phyloP scores from a whole-genome alignment of 2,888 invertebrate genomes.

The Macaria liturata region DNA sequence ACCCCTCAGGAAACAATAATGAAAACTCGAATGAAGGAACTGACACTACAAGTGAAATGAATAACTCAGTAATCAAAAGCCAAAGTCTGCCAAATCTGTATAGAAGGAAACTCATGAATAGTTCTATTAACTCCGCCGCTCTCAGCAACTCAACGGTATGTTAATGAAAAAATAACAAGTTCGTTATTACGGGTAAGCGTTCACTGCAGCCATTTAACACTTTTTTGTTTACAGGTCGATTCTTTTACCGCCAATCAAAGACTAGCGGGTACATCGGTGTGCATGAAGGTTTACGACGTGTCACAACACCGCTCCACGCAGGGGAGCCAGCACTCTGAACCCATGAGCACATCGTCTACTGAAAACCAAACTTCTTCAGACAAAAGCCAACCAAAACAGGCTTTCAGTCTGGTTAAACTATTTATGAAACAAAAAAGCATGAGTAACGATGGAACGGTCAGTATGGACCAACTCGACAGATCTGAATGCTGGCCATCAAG shows the following conservation, averaged over 20 bases:
- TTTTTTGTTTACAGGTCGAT: slow-evolving; percentile 69
- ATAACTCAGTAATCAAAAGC: slow-evolving; percentile 86
- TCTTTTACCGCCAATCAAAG: slow-evolving; percentile 77
- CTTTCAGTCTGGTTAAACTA: slow-evolving; percentile 89
- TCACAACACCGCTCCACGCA: slow-evolving; percentile 70
- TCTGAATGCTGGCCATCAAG: slow-evolving; percentile 91
- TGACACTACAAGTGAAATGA: slow-evolving; percentile 83
- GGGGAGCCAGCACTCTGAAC: slow-evolving; percentile 77
- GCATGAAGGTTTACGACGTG: slow-evolving; percentile 79
- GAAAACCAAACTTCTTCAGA: slow-evolving; percentile 77
- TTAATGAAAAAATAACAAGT: slow-evolving; percentile 40
- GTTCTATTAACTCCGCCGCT: slow-evolving; percentile 80
- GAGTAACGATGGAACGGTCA: slow-evolving; percentile 89
- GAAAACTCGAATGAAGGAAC: slow-evolving; percentile 81
- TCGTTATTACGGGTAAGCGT: slow-evolving; percentile 31
- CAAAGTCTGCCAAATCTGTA: slow-evolving; percentile 91
- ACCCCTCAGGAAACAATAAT: slow-evolving; percentile 91
- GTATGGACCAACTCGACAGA: slow-evolving; percentile 88
- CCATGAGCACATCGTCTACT: slow-evolving; percentile 80
- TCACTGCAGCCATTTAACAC: slow-evolving; percentile 38
- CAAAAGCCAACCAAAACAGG: slow-evolving; percentile 85
- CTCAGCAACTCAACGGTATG: slow-evolving; percentile 89
- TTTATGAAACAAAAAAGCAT: slow-evolving; percentile 95
- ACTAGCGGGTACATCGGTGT: slow-evolving; percentile 67
- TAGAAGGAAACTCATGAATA: slow-evolving; percentile 80